Conservation (phyloP, 2,113 vertebrate species). For the Platycercus adscitus region DNA sequence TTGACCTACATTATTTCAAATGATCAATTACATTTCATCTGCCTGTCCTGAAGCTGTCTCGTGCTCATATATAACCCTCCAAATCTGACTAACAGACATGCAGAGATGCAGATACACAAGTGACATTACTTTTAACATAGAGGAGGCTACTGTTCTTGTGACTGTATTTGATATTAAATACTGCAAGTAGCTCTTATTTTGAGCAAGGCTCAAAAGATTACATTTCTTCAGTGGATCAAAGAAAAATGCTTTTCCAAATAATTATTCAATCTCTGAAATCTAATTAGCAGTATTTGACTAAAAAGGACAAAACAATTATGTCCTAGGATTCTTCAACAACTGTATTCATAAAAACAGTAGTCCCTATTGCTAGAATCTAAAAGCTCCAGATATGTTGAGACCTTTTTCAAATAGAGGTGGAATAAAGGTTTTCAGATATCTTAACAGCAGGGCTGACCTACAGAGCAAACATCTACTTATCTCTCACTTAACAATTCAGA, state of each 20-base stretch:
- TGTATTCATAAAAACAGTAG: accelerated
- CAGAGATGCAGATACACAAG: neutral
- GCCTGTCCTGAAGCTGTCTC: neutral
- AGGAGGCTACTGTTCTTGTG: neutral
- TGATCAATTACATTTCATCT: neutral
- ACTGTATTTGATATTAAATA: neutral
- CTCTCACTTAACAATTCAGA: neutral
- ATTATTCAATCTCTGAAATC: neutral
- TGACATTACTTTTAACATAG: neutral
- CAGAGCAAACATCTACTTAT: neutral
- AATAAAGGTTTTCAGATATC: neutral
- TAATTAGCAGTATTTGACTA: neutral
- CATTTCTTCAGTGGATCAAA: neutral
- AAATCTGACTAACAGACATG: neutral
- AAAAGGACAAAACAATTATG: neutral
- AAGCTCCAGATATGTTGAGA: neutral
- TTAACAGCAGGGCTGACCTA: neutral
- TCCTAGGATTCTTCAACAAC: neutral
- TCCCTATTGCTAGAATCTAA: accelerated
- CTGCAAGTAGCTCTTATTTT: neutral
- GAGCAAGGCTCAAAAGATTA: neutral
- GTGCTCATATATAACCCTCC: neutral
- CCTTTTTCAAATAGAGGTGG: neutral
- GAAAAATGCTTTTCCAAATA: neutral
- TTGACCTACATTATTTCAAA: neutral